phyloP scores from a whole-genome alignment of 2,888 invertebrate species.

The Aporophyla lueneburgensis region DNA sequence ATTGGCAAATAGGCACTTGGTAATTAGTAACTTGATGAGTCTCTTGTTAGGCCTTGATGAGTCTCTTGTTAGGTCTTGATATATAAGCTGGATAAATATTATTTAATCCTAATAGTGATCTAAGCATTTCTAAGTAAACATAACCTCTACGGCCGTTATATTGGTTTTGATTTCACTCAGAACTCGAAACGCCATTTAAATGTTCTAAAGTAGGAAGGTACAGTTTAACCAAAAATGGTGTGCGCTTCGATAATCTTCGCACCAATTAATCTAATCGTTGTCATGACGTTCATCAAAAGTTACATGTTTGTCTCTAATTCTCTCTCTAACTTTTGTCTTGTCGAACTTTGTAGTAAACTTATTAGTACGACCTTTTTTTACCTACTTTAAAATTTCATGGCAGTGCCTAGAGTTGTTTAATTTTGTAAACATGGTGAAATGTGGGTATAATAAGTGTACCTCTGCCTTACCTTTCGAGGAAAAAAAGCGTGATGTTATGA shows the following conservation, averaged over 20 bases:
- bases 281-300: neutral
- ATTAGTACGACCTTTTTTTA: too few species aligned
- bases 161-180: slow-evolving; percentile 28
- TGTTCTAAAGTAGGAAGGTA: slow-evolving; percentile 11
- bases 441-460: too few species aligned
- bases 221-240: neutral
- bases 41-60: neutral
- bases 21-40: slow-evolving; percentile 14
- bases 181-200: slow-evolving; percentile 35
- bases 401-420: too few species aligned
- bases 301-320: neutral
- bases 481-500: too few species aligned
- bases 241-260: neutral
- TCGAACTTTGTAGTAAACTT: too few species aligned
- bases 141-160: slow-evolving; percentile 1
- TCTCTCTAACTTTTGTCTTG: neutral
- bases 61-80: neutral
- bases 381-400: too few species aligned
- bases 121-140: slow-evolving; percentile 20
- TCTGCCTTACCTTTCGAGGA: too few species aligned
- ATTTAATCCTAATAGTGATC: neutral
- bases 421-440: too few species aligned
- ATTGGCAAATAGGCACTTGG: neutral
- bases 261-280: too few species aligned
- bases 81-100: slow-evolving; percentile 1